Evolutionary conservation across 2,113 vertebrate species (phyloP), one percentile per base, ranked within the genome.

Genomic region (Nymphicus hollandicus): DNA sequence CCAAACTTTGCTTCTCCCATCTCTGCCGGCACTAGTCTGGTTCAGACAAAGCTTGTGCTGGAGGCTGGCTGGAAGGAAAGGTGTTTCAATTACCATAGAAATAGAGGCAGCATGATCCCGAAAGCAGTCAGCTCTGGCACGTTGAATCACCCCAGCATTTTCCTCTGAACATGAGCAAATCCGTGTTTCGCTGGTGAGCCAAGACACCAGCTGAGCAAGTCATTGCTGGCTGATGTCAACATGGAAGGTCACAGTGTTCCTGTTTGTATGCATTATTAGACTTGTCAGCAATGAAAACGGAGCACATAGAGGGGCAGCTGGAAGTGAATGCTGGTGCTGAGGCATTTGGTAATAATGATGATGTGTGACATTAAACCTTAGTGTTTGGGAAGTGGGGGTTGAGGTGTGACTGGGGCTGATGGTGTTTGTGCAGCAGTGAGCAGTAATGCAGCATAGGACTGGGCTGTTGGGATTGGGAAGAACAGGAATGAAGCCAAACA

Each of bases 1-100:
- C 37, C 70, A 52, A 95, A 89, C 44, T 95, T 90, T 58, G 24
- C n/a, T 87, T 95, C 58, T 95, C 39, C 60, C 69, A 79, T 66
- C 73, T 74, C 66, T 77, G 52, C 61, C 56, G 35, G 73, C 8
- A 2, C 35, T 74, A 39, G 61, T 19, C 17, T 4, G 66, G 47
- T 82, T 85, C 70, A 88, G 46, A 77, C 66, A 92, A 93, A 56
- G 44, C 60, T 47, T 63, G 19, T 1, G 2, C 35, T 88, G 86
- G 46, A 91, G 31, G 41, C 58, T 83, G 53, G 53, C 82, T 83
- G 53, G 24, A 60, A 91, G 52, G 50, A 89, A 85, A 82, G 56
- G 66, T 89, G 58, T 64, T 84, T 61, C 5, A 1, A 76, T 81
- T 81, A 73, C 44, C 39, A n/a, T 5, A 58, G 53, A 71, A 77